A percentile compares a stretch with the other conserved stretches of the same genome.
Evolutionary conservation across 1,140 invertebrate genomes (phyloP).

Genomic region (Drosophila auraria): DNA sequence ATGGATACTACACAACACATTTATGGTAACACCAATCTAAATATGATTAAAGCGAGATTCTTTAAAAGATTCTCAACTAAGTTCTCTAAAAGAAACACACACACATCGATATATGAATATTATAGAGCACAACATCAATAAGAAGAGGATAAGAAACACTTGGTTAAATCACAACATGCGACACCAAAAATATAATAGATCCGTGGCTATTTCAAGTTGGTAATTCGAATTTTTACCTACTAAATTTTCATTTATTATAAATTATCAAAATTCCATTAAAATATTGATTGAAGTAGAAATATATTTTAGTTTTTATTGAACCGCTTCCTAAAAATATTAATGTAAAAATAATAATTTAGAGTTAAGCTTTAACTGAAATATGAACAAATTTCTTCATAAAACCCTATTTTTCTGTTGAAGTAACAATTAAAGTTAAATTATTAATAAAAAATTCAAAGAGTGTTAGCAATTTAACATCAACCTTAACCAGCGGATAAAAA

Average conservation of each 20-base stretch:
- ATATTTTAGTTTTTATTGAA: too few species aligned
- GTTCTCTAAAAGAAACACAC: background rate
- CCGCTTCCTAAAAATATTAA: too few species aligned
- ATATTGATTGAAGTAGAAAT: too few species aligned
- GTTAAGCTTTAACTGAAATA: too few species aligned
- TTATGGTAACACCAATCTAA: background rate
- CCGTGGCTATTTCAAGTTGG: background rate
- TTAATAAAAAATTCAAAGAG: background rate
- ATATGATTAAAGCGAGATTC: background rate
- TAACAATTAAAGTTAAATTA: too few species aligned
- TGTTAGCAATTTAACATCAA: background rate
- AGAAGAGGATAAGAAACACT: constrained; percentile 1
- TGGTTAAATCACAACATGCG: constrained; percentile 55
- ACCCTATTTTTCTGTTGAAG: too few species aligned
- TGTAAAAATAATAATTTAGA: too few species aligned
- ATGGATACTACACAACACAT: background rate
- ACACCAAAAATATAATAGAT: constrained; percentile 39
- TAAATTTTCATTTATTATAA: too few species aligned
- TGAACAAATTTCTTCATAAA: background rate
- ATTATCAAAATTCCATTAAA: too few species aligned
- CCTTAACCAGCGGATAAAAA: background rate
- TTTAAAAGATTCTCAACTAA: background rate
- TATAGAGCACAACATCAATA: constrained; percentile 48
- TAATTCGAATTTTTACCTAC: background rate
- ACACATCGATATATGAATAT: constrained; percentile 16